A percentile compares a stretch with the other conserved stretches of the same genome.
Conservation (phyloP, 2,888 invertebrate species). For the Drosophila paranaensis region DNA sequence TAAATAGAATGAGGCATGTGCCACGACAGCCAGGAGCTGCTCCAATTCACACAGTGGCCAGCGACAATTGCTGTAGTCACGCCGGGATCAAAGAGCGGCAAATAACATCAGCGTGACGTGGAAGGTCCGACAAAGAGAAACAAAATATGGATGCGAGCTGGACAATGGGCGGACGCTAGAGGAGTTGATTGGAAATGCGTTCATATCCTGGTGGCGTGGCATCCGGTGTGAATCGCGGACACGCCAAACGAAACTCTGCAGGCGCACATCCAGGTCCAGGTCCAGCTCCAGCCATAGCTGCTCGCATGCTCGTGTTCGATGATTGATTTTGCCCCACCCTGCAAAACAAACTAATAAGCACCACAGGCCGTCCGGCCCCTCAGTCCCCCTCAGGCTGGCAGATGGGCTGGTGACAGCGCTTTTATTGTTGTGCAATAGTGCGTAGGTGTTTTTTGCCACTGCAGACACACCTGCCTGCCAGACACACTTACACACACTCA, state of each 20-base stretch:
- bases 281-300: constrained; percentile 9
- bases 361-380: constrained; percentile 12
- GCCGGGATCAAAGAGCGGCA: constrained; percentile 67
- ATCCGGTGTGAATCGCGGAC: constrained; percentile 50
- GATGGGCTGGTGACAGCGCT: constrained; percentile 24
- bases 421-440: constrained; percentile 72
- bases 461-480: constrained; percentile 26
- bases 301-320: constrained; percentile 35
- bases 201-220: constrained; percentile 70
- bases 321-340: constrained; percentile 68
- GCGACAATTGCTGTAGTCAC: constrained; percentile 64
- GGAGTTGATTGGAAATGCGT: constrained; percentile 42
- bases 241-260: constrained; percentile 52
- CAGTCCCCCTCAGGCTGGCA: constrained; percentile 9
- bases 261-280: constrained; percentile 47
- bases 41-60: constrained; percentile 32
- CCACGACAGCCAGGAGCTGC: not conserved
- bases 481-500: not conserved
- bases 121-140: constrained; percentile 7
- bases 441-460: constrained; percentile 60
- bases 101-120: constrained; percentile 26
- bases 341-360: constrained; percentile 76
- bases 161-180: constrained; percentile 7
- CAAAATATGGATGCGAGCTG: constrained; percentile 20
- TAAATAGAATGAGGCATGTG: not conserved